Evolutionary conservation across 2,888 invertebrate genomes (phyloP), one percentile per base, ranked within the genome.

Genomic region (Quadroppia sp.): DNA sequence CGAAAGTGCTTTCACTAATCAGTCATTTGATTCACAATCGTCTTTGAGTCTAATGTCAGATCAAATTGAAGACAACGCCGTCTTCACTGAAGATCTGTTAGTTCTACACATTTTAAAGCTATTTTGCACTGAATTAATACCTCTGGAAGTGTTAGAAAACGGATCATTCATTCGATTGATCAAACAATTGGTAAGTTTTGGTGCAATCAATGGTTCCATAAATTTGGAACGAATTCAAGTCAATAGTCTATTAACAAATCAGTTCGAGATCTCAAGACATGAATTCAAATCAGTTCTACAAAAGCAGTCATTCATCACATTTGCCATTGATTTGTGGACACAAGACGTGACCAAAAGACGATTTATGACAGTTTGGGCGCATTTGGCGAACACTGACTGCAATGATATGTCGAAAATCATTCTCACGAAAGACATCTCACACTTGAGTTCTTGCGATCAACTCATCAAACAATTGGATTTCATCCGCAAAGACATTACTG

Each of bases 281-380:
- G 64, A 64, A 6, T 64, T 64, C 32, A 64, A 36, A n/a, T 2
- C 4, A n/a, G 9, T 36, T 30, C 20, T 40, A 3, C 25, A 40
- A n/a, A 32, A 32, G 2, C 36, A 17, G 7, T 32, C 64, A 9
- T 64, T 64, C 17, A 36, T 64, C 7, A 64, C 64, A 9, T 64
- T 64, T 20, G 36, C 36, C 6, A 28, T 64, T n/a, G 64, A 64
- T 30, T 64, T 64, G 40, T 64, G 64, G 64, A 1, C 40, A 17
- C 64, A 64, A 64, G 64, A 64, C 20, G n/a, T 64, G 15, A 64
- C 64, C 6, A 64, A 64, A 36, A 13, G 40, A 9, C 32, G 20
- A n/a, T 64, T 64, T n/a, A 64, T 64, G 64, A 64, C 64, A n/a
- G 64, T 64, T 36, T 64, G 64, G 64, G 36, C 36, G 11, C 40